Percentiles rank a stretch among this genome's conserved stretches.
phyloP scores from a whole-genome alignment of 2,113 vertebrate species.

The Bombycilla garrulus region DNA sequence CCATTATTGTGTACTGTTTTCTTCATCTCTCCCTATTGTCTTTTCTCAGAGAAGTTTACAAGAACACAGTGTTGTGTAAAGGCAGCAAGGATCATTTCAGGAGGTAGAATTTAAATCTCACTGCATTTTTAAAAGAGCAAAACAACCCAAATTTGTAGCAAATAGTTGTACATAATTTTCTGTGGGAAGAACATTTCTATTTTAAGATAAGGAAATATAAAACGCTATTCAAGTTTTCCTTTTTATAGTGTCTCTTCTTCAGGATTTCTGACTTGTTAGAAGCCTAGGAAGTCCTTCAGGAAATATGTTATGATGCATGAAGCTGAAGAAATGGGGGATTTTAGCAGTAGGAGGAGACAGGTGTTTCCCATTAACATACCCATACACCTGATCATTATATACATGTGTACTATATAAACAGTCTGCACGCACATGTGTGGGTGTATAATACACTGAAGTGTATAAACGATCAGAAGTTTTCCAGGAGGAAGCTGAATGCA shows the following conservation, averaged over 20 bases:
- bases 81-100: not conserved
- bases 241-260: not conserved
- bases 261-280: not conserved
- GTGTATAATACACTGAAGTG: not conserved
- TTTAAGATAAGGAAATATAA: not conserved
- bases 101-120: not conserved
- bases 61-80: not conserved
- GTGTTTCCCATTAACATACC: not conserved
- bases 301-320: not conserved
- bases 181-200: not conserved
- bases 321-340: fast-evolving
- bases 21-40: fast-evolving
- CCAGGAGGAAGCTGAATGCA: not conserved
- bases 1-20: not conserved
- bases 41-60: not conserved
- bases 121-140: not conserved
- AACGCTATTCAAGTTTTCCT: not conserved
- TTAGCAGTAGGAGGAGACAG: not conserved
- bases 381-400: not conserved
- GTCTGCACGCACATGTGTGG: not conserved
- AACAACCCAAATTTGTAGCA: not conserved
- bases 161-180: not conserved
- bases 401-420: not conserved
- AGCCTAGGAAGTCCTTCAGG: not conserved
- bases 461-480: not conserved